Evolutionary conservation across 2,888 invertebrate genomes (phyloP).

Genomic region (Amiota minor): DNA sequence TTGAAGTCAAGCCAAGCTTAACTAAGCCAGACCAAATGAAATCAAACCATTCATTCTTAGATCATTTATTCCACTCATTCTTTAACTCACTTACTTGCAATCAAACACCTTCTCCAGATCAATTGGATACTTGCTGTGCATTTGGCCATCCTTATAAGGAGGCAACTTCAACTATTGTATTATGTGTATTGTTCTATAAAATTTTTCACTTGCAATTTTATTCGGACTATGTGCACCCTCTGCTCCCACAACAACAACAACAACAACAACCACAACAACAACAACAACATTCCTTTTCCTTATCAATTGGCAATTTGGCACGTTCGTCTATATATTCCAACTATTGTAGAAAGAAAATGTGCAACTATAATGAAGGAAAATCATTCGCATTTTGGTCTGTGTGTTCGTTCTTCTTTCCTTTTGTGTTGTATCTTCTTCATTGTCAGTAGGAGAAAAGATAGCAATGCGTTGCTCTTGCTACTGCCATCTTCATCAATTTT

Average conservation of each 20-base stretch:
- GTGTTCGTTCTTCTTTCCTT: too few species aligned
- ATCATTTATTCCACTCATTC: too few species aligned
- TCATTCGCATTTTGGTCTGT: too few species aligned
- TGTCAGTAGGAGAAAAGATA: not conserved
- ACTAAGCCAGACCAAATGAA: too few species aligned
- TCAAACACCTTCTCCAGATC: conserved; percentile 3
- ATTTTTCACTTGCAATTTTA: conserved; percentile 36
- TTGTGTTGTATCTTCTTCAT: conserved; percentile 34
- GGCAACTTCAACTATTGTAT: not conserved
- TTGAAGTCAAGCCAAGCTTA: not conserved
- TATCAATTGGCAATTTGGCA: conserved; percentile 58
- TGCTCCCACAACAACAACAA: not conserved
- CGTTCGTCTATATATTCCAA: too few species aligned
- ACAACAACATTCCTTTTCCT: not conserved
- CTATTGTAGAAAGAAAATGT: too few species aligned
- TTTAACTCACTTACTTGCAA: not conserved
- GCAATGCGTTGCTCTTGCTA: not conserved
- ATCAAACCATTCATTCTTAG: too few species aligned
- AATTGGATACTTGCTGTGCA: not conserved
- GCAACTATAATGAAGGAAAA: too few species aligned
- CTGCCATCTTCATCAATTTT: conserved; percentile 35
- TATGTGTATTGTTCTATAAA: not conserved
- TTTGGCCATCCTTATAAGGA: conserved; percentile 37
- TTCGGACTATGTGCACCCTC: not conserved
- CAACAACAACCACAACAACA: too few species aligned